Evolutionary conservation across 2,888 invertebrate species (phyloP), one percentile per base, ranked within the genome.

Genomic region (Cryptosula pallasiana): DNA sequence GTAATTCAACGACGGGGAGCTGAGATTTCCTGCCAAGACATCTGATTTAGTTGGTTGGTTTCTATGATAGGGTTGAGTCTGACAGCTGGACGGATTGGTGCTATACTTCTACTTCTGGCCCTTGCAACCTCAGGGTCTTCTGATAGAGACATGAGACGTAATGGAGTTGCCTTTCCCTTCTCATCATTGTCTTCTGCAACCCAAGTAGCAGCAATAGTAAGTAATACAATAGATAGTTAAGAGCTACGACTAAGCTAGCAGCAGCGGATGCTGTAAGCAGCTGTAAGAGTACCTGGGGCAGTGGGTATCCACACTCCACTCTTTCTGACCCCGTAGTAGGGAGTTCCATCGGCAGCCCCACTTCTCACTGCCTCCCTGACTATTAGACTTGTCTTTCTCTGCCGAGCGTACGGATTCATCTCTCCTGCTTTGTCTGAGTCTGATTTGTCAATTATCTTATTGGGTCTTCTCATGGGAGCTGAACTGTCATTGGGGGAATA

Each of bases 271-370:
- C 20, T 13, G 45, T 9, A 45, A 13, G 45, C 20, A 45, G 9
- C 20, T 13, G 45, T 23, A 57, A 5, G n/a, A 9, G 16, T 63
- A 63, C 63, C 63, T 63, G 63, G 63, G 32, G 27, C 63, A 63
- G 20, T 63, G 9, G 63, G 63, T 13, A 63, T 34, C 63, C 63
- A 63, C 9, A 63, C 63, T 29, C 25, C 20, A 25, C 63, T 25
- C 5, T 27, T 25, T 25, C 9, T 63, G 13, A 13, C 32, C 5
- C 63, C 63, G n/a, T 63, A 63, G 63, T 63, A 63, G n/a, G 63
- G 63, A 27, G 32, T 27, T 27, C 63, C 63, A 34, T 63, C 63
- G 13, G 63, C 63, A 27, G 63, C 63, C 63, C 63, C 63, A 34
- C 27, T 63, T 16, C 63, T 27, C 32, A 63, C 63, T 2, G 63